phyloP scores from a whole-genome alignment of 2,797 vertebrate genomes.

The Mareca penelope region DNA sequence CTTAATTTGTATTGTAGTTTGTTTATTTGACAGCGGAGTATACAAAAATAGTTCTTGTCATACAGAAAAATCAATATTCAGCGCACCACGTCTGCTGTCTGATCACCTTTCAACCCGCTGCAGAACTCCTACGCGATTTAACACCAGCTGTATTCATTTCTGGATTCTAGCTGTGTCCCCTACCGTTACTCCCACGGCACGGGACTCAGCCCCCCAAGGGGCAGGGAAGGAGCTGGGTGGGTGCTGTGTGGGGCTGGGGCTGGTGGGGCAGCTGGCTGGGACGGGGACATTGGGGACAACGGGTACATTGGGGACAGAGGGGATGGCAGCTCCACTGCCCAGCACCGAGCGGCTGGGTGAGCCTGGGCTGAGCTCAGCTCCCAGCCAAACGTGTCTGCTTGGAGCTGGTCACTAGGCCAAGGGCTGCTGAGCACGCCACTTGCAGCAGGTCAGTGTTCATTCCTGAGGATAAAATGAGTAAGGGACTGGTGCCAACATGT shows the following conservation, averaged over 20 bases:
- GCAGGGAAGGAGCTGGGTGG: rapidly evolving
- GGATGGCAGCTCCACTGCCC: too few species aligned
- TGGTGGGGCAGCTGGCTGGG: too few species aligned
- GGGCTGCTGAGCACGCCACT: not conserved
- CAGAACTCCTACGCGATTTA: not conserved
- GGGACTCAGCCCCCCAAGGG: rapidly evolving
- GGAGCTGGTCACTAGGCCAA: rapidly evolving
- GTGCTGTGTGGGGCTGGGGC: not conserved
- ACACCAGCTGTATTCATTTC: not conserved
- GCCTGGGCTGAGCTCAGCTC: rapidly evolving
- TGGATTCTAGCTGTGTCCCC: not conserved
- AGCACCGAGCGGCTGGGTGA: rapidly evolving
- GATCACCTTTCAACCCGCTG: not conserved
- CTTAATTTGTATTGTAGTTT: not conserved
- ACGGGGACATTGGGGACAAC: not conserved
- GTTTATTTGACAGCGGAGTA: not conserved
- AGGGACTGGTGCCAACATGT: rapidly evolving
- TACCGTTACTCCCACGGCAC: rapidly evolving
- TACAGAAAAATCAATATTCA: not conserved
- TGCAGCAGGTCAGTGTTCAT: not conserved
- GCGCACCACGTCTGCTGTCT: not conserved
- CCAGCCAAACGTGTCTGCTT: rapidly evolving
- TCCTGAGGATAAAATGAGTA: not conserved
- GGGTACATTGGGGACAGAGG: rapidly evolving
- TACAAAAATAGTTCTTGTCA: not conserved